Base-by-base conservation (phyloP, 1,140 invertebrate genomes). In the Trachymyrmex cornetzi region DNA sequence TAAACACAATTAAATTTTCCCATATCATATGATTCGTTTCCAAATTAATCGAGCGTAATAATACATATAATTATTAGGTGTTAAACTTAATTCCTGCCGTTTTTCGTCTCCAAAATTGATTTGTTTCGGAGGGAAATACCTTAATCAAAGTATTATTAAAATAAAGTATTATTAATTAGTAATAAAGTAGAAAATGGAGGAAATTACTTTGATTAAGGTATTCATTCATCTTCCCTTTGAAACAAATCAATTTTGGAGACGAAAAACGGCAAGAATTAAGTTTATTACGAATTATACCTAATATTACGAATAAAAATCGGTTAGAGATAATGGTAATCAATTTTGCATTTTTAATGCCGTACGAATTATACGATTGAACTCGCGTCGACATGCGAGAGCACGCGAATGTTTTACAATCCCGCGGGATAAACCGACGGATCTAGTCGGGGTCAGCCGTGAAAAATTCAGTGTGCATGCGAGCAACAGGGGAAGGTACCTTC, bases 401-500 rank as follows among this genome's bases (percentile, higher is more conserved):
- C 77, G 30, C 50, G 50, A 69, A 11, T 55, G n/a, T 71, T 11
- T 53, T 30, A 44, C n/a, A 44, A 66, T 48, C 61, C 59, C 61
- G 34, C n/a, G 44, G 48, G 38, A 50, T 38, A 53, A 27, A 14
- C 53, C 55, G 55, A 38, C 5, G 7, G 19, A 4, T 67, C 48
- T 50, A 30, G 9, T 53, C 7, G 61, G 12, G 22, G 11, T 24
- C 19, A 12, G 11, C 6, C 48, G 19, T 71, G n/a, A 64, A 85
- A 85, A 77, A 77, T 77, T 75, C 44, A 77, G 48, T 4, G 34
- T 81, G 48, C 79, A 44, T 71, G 34, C 66, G 79, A 44, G 67
- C 66, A 66, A 59, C 24, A 61, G 38, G 34, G 22, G 72, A 66
- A n/a, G 66, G 44, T 95, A 95, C 95, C 95, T 95, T 95, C 95